phyloP scores from a whole-genome alignment of 2,113 vertebrate species.

The Chascanopsetta lugubris region DNA sequence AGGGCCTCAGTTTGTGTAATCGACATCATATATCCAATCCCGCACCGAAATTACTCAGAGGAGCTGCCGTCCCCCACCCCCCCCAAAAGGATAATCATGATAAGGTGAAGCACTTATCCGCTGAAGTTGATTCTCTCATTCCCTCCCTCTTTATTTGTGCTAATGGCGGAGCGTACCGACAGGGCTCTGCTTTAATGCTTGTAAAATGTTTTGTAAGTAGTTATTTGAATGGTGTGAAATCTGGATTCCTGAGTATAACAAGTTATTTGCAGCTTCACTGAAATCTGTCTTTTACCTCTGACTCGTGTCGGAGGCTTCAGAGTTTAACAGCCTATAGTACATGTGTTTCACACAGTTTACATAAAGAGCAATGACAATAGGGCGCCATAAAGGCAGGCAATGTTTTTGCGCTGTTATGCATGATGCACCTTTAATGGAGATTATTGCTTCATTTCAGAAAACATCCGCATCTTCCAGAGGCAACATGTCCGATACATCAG shows the following conservation, averaged over 20 bases:
- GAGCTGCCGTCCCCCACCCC: constrained; percentile 1
- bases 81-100: constrained; percentile 39
- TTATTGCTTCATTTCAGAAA: too few species aligned
- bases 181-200: constrained; percentile 40
- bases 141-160: constrained; percentile 14
- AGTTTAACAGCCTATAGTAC: constrained; percentile 2
- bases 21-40: constrained; percentile 69
- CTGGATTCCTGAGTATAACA: constrained; percentile 19
- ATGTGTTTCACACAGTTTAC: constrained; percentile 1
- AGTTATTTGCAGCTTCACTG: constrained; percentile 24
- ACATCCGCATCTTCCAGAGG: too few species aligned
- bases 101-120: constrained; percentile 49
- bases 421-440: constrained; percentile 39
- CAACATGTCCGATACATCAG: too few species aligned
- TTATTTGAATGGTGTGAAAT: constrained; percentile 41
- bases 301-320: constrained; percentile 1
- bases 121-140: constrained; percentile 40
- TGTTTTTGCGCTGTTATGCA: constrained; percentile 20
- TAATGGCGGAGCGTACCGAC: constrained; percentile 37
- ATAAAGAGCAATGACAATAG: constrained; percentile 18
- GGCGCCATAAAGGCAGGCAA: background rate
- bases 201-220: constrained; percentile 55
- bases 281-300: constrained; percentile 20
- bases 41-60: constrained; percentile 61
- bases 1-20: constrained; percentile 72